Base-by-base conservation (phyloP, 2,888 invertebrate species). In the Hartigia nigra region DNA sequence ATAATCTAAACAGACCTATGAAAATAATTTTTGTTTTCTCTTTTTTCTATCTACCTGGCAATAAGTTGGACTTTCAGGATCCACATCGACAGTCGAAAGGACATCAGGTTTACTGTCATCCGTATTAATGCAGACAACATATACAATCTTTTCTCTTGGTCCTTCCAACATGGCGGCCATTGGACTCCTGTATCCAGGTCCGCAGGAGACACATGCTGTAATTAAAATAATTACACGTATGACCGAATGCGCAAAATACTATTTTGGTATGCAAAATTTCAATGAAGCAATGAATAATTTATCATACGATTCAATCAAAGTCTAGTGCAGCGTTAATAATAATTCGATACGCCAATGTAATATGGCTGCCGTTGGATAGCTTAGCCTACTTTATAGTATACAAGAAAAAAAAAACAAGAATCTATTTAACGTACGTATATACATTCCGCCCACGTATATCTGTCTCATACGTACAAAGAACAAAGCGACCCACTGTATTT, bases 81-180 rank as follows among this genome's bases (percentile, higher is more conserved):
- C 96, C 1, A 98, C 96, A 90, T 99, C 98, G 0, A 99, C 94
- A 0, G 98, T 98, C 23, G 97, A 95, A 82, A 99, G 92, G 88
- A 98, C 97, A 92, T 99, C 99, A 3, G 96, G 95, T 88, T 96
- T 95, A 0, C 93, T 94, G 12, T 92, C 90, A 85, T 96, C 94
- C 0, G 97, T 96, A 86, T 96, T 96, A 72, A 98, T 95, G 86
- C 98, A 97, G 35, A 97, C 94, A n/a, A 98, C 95, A 91, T 99
- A 99, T 23, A 99, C 92, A 12, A 99, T 92, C 89, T 96, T 95
- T 90, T 99, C 99, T 76, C 95, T 93, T 0, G 96, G 96, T 0
- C 98, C 98, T 85, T 94, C 94, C 83, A 93, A 93, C 93, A 97
- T 96, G 0, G 99, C 99, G 77, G 96, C 97, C 84, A 94, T 88